Evolutionary conservation across 1,140 invertebrate genomes (phyloP), one percentile per base, ranked within the genome.

Genomic region (Sarcophaga bullata): DNA sequence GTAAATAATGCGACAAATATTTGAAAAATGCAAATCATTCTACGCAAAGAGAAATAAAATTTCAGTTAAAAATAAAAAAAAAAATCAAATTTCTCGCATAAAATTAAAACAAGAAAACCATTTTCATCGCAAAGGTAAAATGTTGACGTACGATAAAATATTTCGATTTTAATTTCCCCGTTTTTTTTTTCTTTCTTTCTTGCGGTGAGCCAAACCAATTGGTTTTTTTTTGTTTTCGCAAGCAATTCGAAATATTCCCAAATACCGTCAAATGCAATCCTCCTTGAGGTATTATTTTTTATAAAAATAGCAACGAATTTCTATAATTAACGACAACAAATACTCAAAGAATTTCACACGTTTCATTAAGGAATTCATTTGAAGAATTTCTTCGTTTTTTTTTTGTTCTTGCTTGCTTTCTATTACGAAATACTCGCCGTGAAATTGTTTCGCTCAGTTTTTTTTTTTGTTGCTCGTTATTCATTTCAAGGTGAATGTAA

Each of bases 111-210:
- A 4, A 37, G 4, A 37, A 37, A 37, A 37, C 25, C 25, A 37
- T 37, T 37, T 37, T 37, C 25, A 37, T 37, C 25, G 6, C 13
- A 78, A 78, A 78, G 75, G 75, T 78, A 50, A 78, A 78, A 78
- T 25, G 75, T 78, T 52, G 75, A 78, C 49, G 75, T 52, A 78
- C 75, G 75, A 52, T 78, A n/a, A 78, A 78, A 50, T 78, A 50
- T 50, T 19, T 48, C 8, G 15, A 11, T 54, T 11, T 54, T 54
- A 3, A 15, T 54, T 54, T 54, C 9, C 52, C 15, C 15, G 5
- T 15, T 54, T 72, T 37, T 10, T 2, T 17, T n/a, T n/a, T n/a
- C n/a, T n/a, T n/a, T n/a, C n/a, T n/a, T n/a, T n/a, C n/a, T n/a
- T 76, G 11, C 47, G 17, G 49, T 76, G 15, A 50, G 49, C 48